Evolutionary conservation across 2,797 vertebrate species (phyloP), one percentile per base, ranked within the genome.

Genomic region (Selene dorsalis): DNA sequence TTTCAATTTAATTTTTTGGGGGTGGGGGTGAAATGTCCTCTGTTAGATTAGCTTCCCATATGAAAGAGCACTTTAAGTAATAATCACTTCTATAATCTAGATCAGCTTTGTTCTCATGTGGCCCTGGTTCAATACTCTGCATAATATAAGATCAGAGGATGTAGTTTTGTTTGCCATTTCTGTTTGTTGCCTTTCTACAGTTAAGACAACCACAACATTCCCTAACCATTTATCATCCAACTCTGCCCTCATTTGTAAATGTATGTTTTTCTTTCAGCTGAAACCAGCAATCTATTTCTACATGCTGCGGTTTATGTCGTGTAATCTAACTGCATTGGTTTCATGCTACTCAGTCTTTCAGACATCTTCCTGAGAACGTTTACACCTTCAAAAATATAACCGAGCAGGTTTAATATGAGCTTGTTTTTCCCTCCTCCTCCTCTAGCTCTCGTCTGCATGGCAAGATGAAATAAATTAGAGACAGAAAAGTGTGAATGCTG

Each of bases 381-480:
- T 66, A 57, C 63, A 79, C 52, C 30, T 76, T 64, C 38, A 45
- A 62, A 73, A 79, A 72, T 6, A 63, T 24, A 67, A 50, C 24
- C 28, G 30, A 75, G 32, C 59, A 57, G 41, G 13, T 60, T 45
- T 62, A 24, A 66, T 60, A 70, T 80, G 9, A 45, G 56, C 66
- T 61, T 35, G 41, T 47, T 32, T 69, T 60, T 64, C 50, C 38
- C 30, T 61, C 45, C 45, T 48, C 18, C 35, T 47, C 32, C 32
- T 35, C 53, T 39, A 58, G 45, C 16, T 43, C 56, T 48, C 3
- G 7, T 57, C 73, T 70, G 67, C 16, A 73, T 61, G 62, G 56
- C 69, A 81, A 62, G n/a, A 38, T 20, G 73, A 75, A 92, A 89
- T 84, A 83, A 81, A 91, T 77, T 79, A 63, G 53, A 84, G 73